Percentiles rank a stretch among this genome's conserved stretches.
Conservation (phyloP, 2,113 vertebrate species). For the Climacteris rufus region DNA sequence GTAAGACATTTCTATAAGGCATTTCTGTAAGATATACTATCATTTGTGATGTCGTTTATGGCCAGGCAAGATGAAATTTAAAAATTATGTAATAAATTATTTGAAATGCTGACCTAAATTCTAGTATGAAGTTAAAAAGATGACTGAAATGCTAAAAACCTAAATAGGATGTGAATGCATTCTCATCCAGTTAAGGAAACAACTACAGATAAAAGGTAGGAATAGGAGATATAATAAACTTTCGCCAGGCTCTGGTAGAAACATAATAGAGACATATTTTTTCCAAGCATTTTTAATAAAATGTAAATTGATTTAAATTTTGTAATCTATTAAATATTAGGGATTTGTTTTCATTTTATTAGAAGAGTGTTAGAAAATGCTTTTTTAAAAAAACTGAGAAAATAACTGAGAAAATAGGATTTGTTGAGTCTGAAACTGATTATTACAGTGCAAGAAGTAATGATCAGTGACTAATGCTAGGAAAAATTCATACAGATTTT, state of each 20-base stretch:
- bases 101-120: not conserved
- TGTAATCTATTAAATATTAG: not conserved
- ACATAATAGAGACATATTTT: not conserved
- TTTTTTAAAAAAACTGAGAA: not conserved
- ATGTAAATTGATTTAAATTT: not conserved
- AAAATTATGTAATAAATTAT: not conserved
- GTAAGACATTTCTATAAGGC: too few relatives aligned
- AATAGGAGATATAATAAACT: not conserved
- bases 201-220: not conserved
- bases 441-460: not conserved
- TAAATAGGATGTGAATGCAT: not conserved
- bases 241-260: not conserved
- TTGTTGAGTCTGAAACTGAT: not conserved
- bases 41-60: not conserved
- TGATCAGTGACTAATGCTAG: not conserved
- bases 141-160: not conserved
- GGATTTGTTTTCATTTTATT: not conserved
- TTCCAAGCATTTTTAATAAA: not conserved
- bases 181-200: not conserved
- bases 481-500: conserved; percentile 19
- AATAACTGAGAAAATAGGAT: not conserved
- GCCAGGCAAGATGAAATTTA: not conserved
- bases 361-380: not conserved
- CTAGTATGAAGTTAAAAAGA: not conserved
- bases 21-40: not conserved